Percentiles rank a stretch among this genome's conserved stretches.
These are phyloP conservation scores for Pachliopta kotzebuea DNA, from an alignment of 2,888 invertebrate genomes.

Conservation along the genomic window DNA sequence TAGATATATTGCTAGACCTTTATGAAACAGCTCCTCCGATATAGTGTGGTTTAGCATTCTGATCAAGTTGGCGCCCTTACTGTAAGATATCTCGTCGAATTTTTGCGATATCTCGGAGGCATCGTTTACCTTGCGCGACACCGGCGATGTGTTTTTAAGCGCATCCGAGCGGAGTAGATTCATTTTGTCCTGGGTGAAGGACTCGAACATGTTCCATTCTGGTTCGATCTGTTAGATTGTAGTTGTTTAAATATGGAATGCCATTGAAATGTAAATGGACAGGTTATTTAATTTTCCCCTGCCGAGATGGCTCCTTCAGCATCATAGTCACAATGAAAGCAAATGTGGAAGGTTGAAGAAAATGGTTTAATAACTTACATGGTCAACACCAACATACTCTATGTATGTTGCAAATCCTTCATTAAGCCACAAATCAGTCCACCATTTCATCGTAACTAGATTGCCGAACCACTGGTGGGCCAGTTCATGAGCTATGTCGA, in stretches of 20 bases:
- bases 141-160: conserved; percentile 77
- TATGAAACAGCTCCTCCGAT: conserved; percentile 71
- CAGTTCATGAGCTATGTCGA: conserved; percentile 83
- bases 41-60: conserved; percentile 82
- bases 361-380: conserved; percentile 54
- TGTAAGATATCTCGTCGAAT: conserved; percentile 80
- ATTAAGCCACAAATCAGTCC: conserved; percentile 86
- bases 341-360: no score
- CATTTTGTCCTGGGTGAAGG: conserved; percentile 78
- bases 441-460: conserved; percentile 85
- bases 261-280: no score
- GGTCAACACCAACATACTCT: conserved; percentile 76
- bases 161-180: conserved; percentile 77
- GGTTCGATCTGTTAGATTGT: conserved; percentile 71
- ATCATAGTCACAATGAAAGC: no score
- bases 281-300: no score
- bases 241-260: no score
- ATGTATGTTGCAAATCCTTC: conserved; percentile 87
- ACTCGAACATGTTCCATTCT: conserved; percentile 78
- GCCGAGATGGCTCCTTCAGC: no score
- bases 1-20: conserved; percentile 76
- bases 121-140: conserved; percentile 73
- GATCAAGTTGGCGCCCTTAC: conserved; percentile 80
- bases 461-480: conserved; percentile 90
- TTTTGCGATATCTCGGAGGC: conserved; percentile 81